Percentiles rank a stretch among this genome's conserved stretches.
Evolutionary conservation across 2,797 vertebrate genomes (phyloP).

Genomic region (Lophotriccus pileatus): DNA sequence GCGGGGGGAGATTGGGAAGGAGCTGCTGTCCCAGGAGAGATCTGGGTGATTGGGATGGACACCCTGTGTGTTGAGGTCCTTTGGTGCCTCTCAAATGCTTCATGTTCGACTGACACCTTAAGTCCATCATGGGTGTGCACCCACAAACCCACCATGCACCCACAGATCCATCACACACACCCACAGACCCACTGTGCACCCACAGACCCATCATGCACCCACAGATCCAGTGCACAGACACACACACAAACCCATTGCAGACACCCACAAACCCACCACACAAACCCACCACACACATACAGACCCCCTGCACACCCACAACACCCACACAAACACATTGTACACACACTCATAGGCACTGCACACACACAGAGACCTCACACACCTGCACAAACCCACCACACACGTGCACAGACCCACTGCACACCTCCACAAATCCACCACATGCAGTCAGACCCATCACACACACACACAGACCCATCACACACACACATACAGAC

Average conservation of each 20-base stretch:
- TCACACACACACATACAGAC: too few relatives aligned
- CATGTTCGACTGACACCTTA: fast-evolving
- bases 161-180: fast-evolving
- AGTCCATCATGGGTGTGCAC: fast-evolving
- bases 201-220: not conserved
- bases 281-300: not conserved
- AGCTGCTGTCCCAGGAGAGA: not conserved
- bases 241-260: not conserved
- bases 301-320: not conserved
- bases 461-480: not conserved
- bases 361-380: not conserved
- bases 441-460: not conserved
- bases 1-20: not conserved
- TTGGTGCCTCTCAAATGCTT: not conserved
- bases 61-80: fast-evolving
- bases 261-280: not conserved
- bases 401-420: not conserved
- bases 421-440: not conserved
- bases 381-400: fast-evolving
- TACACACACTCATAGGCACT: not conserved
- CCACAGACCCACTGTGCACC: not conserved
- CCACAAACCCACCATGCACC: fast-evolving
- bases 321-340: not conserved
- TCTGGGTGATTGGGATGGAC: not conserved
- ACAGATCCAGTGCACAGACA: too few relatives aligned